These are phyloP conservation scores for Mesochorus sp. DNA, from an alignment of 2,888 invertebrate genomes.

Conservation along the genomic window DNA sequence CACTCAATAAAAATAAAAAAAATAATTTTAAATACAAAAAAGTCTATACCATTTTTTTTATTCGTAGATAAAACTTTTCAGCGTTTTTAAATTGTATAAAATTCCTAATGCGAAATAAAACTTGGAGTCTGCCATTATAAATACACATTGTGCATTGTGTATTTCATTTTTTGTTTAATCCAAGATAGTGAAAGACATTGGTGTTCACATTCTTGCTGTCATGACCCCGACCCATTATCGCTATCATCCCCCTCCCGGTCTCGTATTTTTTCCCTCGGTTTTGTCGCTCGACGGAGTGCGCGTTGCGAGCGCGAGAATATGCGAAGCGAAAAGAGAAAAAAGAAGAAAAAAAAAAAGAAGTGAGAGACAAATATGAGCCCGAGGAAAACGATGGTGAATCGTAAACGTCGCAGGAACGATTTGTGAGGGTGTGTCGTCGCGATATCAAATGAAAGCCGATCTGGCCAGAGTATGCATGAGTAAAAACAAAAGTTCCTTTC, in stretches of 20 bases:
- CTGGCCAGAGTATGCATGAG: neutral
- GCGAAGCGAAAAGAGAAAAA: neutral
- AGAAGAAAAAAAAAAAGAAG: slow-evolving; percentile 7
- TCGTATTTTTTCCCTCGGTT: slow-evolving; percentile 13
- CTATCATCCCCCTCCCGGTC: slow-evolving; percentile 8
- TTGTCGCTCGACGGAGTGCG: neutral
- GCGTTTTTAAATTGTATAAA: neutral
- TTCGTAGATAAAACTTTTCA: neutral
- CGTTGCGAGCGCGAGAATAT: neutral
- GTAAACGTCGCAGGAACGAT: slow-evolving; percentile 43
- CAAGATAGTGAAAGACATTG: neutral
- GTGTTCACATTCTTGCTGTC: slow-evolving; percentile 6
- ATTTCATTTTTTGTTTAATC: neutral
- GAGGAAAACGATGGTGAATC: slow-evolving; percentile 35
- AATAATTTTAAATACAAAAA: no score
- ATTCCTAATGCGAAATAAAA: neutral
- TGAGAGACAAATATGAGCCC: neutral
- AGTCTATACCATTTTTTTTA: neutral
- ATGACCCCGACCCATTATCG: slow-evolving; percentile 26
- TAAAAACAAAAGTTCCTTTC: no score
- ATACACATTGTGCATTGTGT: neutral
- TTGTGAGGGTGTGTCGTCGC: slow-evolving; percentile 51
- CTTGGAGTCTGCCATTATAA: neutral
- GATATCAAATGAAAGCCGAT: slow-evolving; percentile 39
- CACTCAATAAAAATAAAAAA: no score